These are phyloP conservation scores for Nymphalis c-album DNA, from an alignment of 2,888 invertebrate genomes.

Conservation along the genomic window DNA sequence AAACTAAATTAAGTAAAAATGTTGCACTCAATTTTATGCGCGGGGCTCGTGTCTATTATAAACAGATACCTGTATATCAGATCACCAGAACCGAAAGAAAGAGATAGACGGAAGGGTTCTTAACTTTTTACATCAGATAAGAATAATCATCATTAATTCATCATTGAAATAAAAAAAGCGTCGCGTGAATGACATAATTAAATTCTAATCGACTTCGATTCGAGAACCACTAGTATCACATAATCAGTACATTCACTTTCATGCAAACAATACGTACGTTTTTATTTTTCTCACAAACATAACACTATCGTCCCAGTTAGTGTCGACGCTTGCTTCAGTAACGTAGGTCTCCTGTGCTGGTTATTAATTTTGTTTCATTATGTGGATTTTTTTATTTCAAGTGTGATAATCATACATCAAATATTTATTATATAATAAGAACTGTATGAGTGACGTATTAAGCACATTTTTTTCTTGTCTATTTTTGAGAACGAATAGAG, in stretches of 20 bases:
- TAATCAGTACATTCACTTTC: constrained; percentile 40
- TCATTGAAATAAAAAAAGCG: too few species aligned
- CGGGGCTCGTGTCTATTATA: too few species aligned
- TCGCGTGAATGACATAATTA: neutral
- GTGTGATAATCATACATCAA: neutral
- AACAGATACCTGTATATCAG: too few species aligned
- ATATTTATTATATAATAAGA: neutral
- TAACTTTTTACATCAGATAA: too few species aligned
- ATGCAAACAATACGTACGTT: constrained; percentile 42
- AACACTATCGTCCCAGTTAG: constrained; percentile 28
- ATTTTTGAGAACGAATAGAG: neutral
- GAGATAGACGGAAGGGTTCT: too few species aligned
- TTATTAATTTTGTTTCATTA: constrained; percentile 22
- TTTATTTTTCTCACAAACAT: constrained; percentile 56
- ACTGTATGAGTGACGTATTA: constrained; percentile 30
- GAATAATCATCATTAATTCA: too few species aligned
- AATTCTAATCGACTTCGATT: constrained; percentile 14
- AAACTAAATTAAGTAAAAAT: too few species aligned
- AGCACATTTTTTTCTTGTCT: neutral
- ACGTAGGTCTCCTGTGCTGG: constrained; percentile 26
- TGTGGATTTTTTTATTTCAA: constrained; percentile 30
- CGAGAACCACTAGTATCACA: constrained; percentile 47
- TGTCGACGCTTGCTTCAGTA: constrained; percentile 10
- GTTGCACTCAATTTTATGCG: too few species aligned
- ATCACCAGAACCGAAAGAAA: too few species aligned